Evolutionary conservation across 1,140 invertebrate genomes (phyloP).

Genomic region (Chionoecetes opilio): DNA sequence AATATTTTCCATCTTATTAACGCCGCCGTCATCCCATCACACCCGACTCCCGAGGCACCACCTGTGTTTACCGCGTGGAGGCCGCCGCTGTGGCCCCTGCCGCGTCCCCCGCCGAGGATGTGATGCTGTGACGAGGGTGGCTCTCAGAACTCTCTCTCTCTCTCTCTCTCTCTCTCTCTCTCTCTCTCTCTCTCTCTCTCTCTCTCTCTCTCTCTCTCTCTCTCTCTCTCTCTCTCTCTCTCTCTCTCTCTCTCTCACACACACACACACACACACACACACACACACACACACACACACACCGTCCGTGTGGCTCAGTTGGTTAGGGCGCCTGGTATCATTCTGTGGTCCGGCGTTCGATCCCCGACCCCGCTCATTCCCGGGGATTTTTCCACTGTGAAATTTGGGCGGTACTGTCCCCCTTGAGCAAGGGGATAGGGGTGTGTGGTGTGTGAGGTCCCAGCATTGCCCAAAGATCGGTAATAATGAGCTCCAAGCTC

Average conservation of each 20-base stretch:
- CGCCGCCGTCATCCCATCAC: slow-evolving; percentile 12
- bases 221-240: slow-evolving; percentile 27
- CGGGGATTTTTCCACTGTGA: too few species aligned
- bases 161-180: slow-evolving; percentile 27
- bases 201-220: slow-evolving; percentile 27
- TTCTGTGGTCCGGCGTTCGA: too few species aligned
- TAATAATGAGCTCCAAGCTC: too few species aligned
- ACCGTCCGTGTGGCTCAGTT: too few species aligned
- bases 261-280: not conserved
- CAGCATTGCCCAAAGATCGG: too few species aligned
- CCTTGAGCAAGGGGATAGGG: too few species aligned
- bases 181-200: slow-evolving; percentile 27
- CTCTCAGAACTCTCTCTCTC: not conserved
- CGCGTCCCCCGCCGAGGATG: not conserved
- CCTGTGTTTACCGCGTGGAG: not conserved
- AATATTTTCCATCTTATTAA: slow-evolving; percentile 13
- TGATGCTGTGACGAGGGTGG: not conserved
- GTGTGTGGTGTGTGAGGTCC: too few species aligned
- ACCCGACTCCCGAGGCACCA: not conserved
- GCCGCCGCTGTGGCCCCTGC: not conserved
- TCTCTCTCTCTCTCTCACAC: slow-evolving; percentile 25
- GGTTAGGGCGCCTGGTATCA: too few species aligned
- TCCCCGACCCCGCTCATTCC: too few species aligned
- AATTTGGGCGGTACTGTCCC: too few species aligned
- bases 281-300: too few species aligned